Evolutionary conservation across 2,797 vertebrate genomes (phyloP).

Genomic region (Dermochelys coriacea): DNA sequence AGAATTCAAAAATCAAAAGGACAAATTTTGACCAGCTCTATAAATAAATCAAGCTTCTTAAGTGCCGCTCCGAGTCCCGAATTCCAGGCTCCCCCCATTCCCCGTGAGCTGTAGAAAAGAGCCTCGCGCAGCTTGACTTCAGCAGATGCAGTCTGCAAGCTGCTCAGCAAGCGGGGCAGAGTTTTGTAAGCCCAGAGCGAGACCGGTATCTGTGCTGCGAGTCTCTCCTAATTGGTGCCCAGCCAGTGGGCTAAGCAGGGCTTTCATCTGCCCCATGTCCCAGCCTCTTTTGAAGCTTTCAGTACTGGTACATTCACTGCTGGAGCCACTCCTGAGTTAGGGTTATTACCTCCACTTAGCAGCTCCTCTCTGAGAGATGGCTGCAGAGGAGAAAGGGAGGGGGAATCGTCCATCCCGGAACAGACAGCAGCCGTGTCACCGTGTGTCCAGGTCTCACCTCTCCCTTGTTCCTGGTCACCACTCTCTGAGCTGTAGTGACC

Average conservation of each 20-base stretch:
- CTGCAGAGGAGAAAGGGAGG: neutral
- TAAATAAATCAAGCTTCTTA: neutral
- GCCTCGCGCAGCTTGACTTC: neutral
- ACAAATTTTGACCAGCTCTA: neutral
- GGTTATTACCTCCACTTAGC: neutral
- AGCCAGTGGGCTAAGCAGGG: neutral
- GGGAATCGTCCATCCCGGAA: neutral
- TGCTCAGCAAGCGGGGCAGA: neutral
- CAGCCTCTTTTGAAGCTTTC: neutral
- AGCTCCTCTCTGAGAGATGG: neutral
- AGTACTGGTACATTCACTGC: fast-evolving
- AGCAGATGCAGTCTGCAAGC: neutral
- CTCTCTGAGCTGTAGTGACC: too few species aligned
- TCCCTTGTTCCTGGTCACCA: too few species aligned
- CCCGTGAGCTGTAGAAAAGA: neutral
- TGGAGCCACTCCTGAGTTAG: fast-evolving
- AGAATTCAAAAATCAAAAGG: neutral
- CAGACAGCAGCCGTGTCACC: neutral
- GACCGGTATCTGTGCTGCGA: neutral
- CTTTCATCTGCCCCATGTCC: neutral
- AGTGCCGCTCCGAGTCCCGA: neutral
- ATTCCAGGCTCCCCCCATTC: neutral
- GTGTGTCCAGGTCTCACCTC: neutral
- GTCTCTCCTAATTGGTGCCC: neutral
- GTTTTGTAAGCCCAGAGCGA: neutral